Evolutionary conservation across 2,888 invertebrate species (phyloP).

Genomic region (Liodrosophila aerea): DNA sequence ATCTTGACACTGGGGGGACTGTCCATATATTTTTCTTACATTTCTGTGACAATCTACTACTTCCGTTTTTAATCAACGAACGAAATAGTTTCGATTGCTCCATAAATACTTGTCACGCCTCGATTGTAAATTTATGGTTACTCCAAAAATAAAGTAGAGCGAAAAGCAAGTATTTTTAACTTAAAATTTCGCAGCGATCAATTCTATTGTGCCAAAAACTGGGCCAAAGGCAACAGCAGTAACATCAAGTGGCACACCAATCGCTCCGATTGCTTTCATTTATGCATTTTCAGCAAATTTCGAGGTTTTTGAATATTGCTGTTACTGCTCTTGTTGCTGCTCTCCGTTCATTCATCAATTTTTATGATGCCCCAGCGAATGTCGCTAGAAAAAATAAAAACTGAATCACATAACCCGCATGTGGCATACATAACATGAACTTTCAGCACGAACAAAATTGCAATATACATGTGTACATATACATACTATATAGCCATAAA

Average conservation of each 20-base stretch:
- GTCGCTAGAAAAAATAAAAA: constrained; percentile 29
- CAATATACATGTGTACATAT: constrained; percentile 44
- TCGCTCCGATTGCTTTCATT: constrained; percentile 4
- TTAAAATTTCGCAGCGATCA: constrained; percentile 62
- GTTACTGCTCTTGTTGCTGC: not conserved
- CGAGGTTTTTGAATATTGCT: not conserved
- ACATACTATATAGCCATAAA: too few species aligned
- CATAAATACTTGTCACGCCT: constrained; percentile 63
- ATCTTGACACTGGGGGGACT: constrained; percentile 9
- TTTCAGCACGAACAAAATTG: constrained; percentile 46
- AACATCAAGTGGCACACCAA: too few species aligned
- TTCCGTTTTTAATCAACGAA: constrained; percentile 58
- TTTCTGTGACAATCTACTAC: constrained; percentile 46
- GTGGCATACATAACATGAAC: constrained; percentile 8
- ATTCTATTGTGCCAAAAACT: constrained; percentile 41
- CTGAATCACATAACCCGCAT: constrained; percentile 18
- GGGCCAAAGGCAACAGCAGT: constrained; percentile 15
- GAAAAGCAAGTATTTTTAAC: constrained; percentile 48
- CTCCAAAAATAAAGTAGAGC: not conserved
- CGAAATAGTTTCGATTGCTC: constrained; percentile 61
- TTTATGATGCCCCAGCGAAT: constrained; percentile 69
- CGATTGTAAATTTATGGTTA: constrained; percentile 46
- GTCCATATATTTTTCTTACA: constrained; percentile 60
- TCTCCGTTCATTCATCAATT: constrained; percentile 62
- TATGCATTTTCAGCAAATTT: constrained; percentile 26